Base-by-base conservation (phyloP, 2,113 vertebrate species). In the Bagarius yarrelli region DNA sequence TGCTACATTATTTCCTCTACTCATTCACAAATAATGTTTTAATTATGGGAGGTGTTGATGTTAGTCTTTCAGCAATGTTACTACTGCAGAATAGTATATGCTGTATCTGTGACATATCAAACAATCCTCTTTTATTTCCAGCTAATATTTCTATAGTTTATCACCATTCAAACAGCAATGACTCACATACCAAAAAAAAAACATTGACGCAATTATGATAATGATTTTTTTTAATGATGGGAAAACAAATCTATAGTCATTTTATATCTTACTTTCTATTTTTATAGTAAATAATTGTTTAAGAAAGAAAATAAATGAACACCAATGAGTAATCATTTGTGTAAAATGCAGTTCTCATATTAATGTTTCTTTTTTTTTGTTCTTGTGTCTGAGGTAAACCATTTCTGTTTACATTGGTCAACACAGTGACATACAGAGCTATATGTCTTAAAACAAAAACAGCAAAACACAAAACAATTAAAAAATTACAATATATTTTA, bases 281-380 rank as follows among this genome's bases (percentile, higher is more conserved):
- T 92, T 95, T 92, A 95, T 92, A 92, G 89, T 89, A 94, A 90
- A 94, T 93, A 93, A 93, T 91, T 91, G 88, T 93, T 92, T 93
- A 94, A 90, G 92, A 91, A 95, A 89, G 89, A 92, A 93, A 93
- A 93, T 91, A 93, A 88, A 88, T 90, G 90, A 88, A 92, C 88
- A 90, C 90, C 89, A 88, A 89, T 86, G 87, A 90, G 87, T 90
- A 92, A 91, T 91, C 89, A 90, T 91, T 92, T 88, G 89, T 90
- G 90, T 91, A 90, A 91, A 92, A 93, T 89, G 90, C 88, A 91
- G 87, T 89, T 88, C 83, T 80, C 57, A 61, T 70, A 78, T 78
- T 74, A 59, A 74, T 14, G 40, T 55, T 55, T 59, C 34, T 66
- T 34, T 47, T 30, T 69, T 70, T 36, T 67, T 1, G 3, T 47